phyloP scores from a whole-genome alignment of 1,140 invertebrate genomes.

The Capitella teleta region DNA sequence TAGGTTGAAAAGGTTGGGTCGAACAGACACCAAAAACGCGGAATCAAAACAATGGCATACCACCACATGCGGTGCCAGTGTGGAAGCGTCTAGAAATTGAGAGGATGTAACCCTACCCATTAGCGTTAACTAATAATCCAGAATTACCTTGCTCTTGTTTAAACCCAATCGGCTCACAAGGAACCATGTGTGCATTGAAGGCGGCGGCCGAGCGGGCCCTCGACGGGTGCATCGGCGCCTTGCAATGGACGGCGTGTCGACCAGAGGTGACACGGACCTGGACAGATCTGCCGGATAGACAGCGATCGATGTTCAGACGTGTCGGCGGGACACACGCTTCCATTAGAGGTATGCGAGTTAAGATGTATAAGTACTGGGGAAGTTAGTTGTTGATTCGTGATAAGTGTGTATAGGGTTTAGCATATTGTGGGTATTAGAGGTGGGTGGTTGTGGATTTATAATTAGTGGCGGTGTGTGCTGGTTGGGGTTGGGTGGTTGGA shows the following conservation, averaged over 20 bases:
- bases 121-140: background rate
- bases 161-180: background rate
- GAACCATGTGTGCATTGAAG: no score
- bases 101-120: slow-evolving; percentile 2
- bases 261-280: slow-evolving; percentile 1
- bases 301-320: slow-evolving; percentile 6
- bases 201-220: background rate
- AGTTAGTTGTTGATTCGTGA: no score
- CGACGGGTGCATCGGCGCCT: background rate
- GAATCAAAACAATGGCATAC: background rate
- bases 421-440: no score
- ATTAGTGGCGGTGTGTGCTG: no score
- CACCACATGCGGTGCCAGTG: background rate
- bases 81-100: background rate
- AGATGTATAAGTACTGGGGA: no score
- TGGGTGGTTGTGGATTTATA: no score
- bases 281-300: slow-evolving; percentile 3
- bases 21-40: no score
- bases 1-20: no score
- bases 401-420: no score
- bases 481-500: no score
- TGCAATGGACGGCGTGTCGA: background rate
- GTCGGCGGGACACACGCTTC: slow-evolving; percentile 3
- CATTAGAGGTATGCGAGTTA: background rate
- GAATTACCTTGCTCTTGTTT: background rate